Percentiles rank a stretch among this genome's conserved stretches.
phyloP scores from a whole-genome alignment of 2,797 vertebrate genomes.

The Sebastiscus albofasciatus region DNA sequence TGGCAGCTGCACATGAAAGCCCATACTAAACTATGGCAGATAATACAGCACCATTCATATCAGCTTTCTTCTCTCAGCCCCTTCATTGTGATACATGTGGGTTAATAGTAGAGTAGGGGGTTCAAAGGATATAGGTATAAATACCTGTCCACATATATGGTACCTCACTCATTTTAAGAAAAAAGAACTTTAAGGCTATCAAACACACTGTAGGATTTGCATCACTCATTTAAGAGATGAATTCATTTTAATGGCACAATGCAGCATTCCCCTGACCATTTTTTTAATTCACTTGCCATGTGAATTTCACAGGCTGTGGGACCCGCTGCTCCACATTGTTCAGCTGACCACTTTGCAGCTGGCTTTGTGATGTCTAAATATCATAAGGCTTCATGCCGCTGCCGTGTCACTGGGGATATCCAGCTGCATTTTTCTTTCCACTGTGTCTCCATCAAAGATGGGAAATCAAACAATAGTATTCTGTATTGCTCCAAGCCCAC shows the following conservation, averaged over 20 bases:
- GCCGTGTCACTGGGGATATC: conserved; percentile 31
- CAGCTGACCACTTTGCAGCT: conserved; percentile 55
- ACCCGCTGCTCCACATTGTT: conserved; percentile 32
- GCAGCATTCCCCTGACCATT: conserved; percentile 22
- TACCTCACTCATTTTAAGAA: not conserved
- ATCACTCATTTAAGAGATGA: conserved; percentile 37
- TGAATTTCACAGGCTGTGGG: conserved; percentile 33
- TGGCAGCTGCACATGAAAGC: conserved; percentile 40
- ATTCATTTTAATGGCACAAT: conserved; percentile 38
- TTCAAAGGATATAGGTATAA: not conserved
- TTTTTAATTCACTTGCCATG: conserved; percentile 27
- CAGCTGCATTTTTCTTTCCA: conserved; percentile 61
- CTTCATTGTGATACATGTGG: not conserved
- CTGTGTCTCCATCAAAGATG: conserved; percentile 59
- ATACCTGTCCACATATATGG: not conserved
- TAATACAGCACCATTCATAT: not conserved
- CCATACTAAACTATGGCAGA: not conserved
- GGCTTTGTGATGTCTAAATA: conserved; percentile 50
- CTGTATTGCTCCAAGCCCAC: conserved; percentile 44
- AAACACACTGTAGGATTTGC: conserved; percentile 19
- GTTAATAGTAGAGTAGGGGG: not conserved
- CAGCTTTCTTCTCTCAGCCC: not conserved
- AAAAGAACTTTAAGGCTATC: not conserved
- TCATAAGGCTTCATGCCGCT: conserved; percentile 30
- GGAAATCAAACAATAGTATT: conserved; percentile 76